Evolutionary conservation across 2,888 invertebrate species (phyloP).

Genomic region (Agelastica alni): DNA sequence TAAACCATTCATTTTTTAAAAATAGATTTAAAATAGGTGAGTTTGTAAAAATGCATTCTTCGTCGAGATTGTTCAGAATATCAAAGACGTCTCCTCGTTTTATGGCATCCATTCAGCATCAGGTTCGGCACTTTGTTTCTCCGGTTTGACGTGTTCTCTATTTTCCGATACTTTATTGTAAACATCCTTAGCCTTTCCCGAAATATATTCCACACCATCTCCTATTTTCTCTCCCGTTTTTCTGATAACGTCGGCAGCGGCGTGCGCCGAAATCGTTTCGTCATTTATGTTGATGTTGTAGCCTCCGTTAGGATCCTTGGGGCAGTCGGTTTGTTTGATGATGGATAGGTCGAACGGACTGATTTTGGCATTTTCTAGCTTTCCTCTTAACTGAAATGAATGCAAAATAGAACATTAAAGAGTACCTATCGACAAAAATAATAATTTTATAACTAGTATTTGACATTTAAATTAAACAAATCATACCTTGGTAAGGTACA

Average conservation of each 20-base stretch:
- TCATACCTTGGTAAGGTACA: slow-evolving; percentile 69
- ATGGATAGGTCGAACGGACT: slow-evolving; percentile 77
- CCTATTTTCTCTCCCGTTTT: slow-evolving; percentile 75
- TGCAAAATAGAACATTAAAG: too few relatives aligned
- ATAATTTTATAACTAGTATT: not conserved
- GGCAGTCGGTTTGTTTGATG: slow-evolving; percentile 73
- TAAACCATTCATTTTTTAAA: too few relatives aligned
- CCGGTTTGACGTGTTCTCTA: slow-evolving; percentile 48
- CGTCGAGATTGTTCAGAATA: too few relatives aligned
- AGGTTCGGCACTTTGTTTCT: slow-evolving; percentile 45
- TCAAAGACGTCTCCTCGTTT: slow-evolving; percentile 19
- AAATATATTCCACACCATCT: slow-evolving; percentile 68
- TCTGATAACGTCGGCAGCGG: slow-evolving; percentile 71
- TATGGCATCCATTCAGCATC: slow-evolving; percentile 66
- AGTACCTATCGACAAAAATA: too few relatives aligned
- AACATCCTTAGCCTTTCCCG: slow-evolving; percentile 71
- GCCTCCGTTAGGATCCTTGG: slow-evolving; percentile 63
- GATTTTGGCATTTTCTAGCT: slow-evolving; percentile 67
- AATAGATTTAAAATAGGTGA: too few relatives aligned
- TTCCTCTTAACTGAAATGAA: slow-evolving; percentile 63
- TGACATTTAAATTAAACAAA: not conserved
- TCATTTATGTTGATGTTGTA: slow-evolving; percentile 75
- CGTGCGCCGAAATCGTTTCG: slow-evolving; percentile 75
- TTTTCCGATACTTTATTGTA: slow-evolving; percentile 63
- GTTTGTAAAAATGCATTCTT: too few relatives aligned